Conservation (phyloP, 2,888 invertebrate genomes). For the Dilophus febrilis region DNA sequence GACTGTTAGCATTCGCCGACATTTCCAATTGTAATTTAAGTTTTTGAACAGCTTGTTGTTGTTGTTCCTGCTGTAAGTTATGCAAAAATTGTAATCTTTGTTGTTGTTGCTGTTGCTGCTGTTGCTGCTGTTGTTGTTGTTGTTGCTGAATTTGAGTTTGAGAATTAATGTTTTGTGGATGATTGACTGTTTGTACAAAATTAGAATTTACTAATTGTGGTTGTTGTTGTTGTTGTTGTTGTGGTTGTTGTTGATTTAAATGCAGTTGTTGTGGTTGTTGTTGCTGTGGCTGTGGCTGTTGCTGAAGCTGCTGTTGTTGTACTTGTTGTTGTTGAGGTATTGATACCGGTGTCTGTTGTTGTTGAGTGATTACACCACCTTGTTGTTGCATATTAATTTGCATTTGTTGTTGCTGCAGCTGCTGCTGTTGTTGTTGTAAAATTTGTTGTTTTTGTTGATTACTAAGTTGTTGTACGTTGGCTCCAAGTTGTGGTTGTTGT, state of each 20-base stretch:
- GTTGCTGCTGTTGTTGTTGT: slow-evolving; percentile 12
- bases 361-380: slow-evolving; percentile 12
- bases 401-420: neutral
- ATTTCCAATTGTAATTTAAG: slow-evolving; percentile 25
- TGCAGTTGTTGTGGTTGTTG: slow-evolving; percentile 11
- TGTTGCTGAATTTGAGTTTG: too few species aligned
- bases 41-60: slow-evolving; percentile 18
- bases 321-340: slow-evolving; percentile 10
- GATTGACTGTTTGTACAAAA: too few species aligned
- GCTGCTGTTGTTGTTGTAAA: neutral
- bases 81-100: slow-evolving; percentile 37
- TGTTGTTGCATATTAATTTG: slow-evolving; percentile 20
- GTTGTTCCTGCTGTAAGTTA: slow-evolving; percentile 33
- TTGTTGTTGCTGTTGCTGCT: slow-evolving; percentile 16
- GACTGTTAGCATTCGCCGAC: slow-evolving; percentile 29
- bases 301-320: slow-evolving; percentile 3
- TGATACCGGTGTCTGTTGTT: slow-evolving; percentile 7
- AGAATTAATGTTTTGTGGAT: too few species aligned
- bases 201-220: too few species aligned
- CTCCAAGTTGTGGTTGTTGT: neutral
- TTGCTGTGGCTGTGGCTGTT: too few species aligned
- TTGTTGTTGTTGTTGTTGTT: neutral
- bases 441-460: too few species aligned
- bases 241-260: slow-evolving; percentile 15
- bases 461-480: too few species aligned